Evolutionary conservation across 1,140 invertebrate genomes (phyloP).

Genomic region (Aethina tumida): DNA sequence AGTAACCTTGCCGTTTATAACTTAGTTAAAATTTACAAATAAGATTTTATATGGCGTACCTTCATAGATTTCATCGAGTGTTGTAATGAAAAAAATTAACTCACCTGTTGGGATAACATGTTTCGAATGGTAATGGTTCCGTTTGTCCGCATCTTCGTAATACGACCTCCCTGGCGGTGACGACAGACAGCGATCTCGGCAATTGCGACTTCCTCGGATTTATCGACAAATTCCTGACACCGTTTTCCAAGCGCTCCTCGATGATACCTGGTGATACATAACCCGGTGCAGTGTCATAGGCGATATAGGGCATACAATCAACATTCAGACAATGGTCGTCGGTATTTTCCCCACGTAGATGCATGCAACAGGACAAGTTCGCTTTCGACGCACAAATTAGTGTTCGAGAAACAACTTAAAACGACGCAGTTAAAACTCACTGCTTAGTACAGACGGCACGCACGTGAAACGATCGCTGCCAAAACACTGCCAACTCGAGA

Average conservation of each 20-base stretch:
- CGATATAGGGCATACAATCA: constrained; percentile 18
- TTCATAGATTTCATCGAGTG: no score
- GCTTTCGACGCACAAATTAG: not conserved
- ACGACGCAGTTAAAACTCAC: no score
- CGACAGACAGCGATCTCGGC: constrained; percentile 5
- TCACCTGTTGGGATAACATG: constrained; percentile 51
- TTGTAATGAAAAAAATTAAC: constrained; percentile 29
- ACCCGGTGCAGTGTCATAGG: constrained; percentile 18
- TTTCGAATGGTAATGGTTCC: constrained; percentile 47
- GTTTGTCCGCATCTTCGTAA: constrained; percentile 52
- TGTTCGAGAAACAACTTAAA: not conserved
- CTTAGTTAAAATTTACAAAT: no score
- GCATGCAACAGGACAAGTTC: constrained; percentile 9
- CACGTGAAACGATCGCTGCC: no score
- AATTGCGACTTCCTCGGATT: constrained; percentile 1
- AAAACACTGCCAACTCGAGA: no score
- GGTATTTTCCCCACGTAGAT: constrained; percentile 11
- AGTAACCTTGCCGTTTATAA: no score
- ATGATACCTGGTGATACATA: constrained; percentile 13
- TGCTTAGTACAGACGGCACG: no score
- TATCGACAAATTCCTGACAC: constrained; percentile 16
- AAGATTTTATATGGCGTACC: no score
- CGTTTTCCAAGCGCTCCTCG: constrained; percentile 13
- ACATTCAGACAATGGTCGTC: constrained; percentile 7
- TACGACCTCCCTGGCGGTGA: constrained; percentile 44